Base-by-base conservation (phyloP, 1,140 invertebrate genomes). In the Chionoecetes opilio region DNA sequence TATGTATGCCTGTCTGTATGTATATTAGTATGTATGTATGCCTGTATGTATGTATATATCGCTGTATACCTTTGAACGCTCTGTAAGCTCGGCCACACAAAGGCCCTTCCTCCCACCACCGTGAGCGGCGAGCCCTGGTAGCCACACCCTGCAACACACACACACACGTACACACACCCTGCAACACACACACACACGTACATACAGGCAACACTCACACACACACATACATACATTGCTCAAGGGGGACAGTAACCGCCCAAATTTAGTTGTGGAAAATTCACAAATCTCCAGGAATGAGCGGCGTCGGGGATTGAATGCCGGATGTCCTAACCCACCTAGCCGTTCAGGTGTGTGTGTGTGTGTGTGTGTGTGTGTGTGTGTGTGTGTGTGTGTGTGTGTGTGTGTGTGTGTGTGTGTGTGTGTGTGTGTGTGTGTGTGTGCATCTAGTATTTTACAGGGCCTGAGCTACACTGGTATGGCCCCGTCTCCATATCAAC, bases 41-140 rank as follows among this genome's bases (percentile, higher is more conserved):
- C 34, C 31, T 87, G 85, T 87, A 32, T 87, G 85, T 87, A 32
- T 87, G 85, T 87, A 32, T 34, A 26, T 11, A 6, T 34, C 8
- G 32, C 9, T 87, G 85, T 87, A 92, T 96, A 96, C 95, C 95
- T 98, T 97, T 99, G 99, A 95, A 99, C 98, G 97, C 98, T 98
- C 97, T 99, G 99, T 94, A 99, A 98, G 17, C 98, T 97, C 17
- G 99, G 99, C 99, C 99, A 99, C 2, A 99, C 99, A 97, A 99
- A 99, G 34, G 99, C 99, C 93, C 99, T 97, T 29, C 99, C 99
- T 96, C 99, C 99, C 92, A 99, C 99, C 63, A 99, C 98, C 92
- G 99, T 97, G 38, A 99, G 97, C 53, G 99, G 99, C 97, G 99
- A 99, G 96, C 98, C 98, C 32, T 92, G 85, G 97, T 99, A 99